Conservation (phyloP, 2,113 vertebrate genomes). For the Caretta caretta region DNA sequence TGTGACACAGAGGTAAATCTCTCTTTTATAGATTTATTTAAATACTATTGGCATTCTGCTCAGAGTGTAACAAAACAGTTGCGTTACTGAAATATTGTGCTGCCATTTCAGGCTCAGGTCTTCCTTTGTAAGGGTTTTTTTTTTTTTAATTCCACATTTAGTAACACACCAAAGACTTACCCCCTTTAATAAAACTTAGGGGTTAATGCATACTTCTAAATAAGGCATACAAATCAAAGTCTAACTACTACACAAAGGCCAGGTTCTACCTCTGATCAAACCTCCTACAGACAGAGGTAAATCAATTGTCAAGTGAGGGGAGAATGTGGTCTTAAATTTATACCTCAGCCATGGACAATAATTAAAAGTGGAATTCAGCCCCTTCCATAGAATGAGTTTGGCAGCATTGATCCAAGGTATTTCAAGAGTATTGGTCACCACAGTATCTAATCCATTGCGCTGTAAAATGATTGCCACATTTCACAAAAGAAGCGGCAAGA, state of each 20-base stretch:
- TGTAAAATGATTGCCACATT: neutral
- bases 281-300: neutral
- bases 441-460: neutral
- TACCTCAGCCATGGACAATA: neutral
- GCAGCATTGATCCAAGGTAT: neutral
- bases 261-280: neutral
- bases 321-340: neutral
- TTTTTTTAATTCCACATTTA: neutral
- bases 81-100: neutral
- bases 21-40: neutral
- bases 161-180: neutral
- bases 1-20: neutral
- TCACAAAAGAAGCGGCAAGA: neutral
- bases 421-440: neutral
- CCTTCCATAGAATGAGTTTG: neutral
- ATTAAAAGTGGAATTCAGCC: neutral
- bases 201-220: neutral
- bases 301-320: neutral
- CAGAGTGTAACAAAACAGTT: neutral
- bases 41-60: neutral
- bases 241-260: neutral
- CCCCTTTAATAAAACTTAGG: neutral
- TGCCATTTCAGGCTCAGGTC: neutral
- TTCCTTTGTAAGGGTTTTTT: fast-evolving
- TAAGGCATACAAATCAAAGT: neutral